A percentile compares a stretch with the other conserved stretches of the same genome.
These are phyloP conservation scores for Tenthredo mesomela DNA, from an alignment of 2,888 invertebrate species.

Conservation along the genomic window DNA sequence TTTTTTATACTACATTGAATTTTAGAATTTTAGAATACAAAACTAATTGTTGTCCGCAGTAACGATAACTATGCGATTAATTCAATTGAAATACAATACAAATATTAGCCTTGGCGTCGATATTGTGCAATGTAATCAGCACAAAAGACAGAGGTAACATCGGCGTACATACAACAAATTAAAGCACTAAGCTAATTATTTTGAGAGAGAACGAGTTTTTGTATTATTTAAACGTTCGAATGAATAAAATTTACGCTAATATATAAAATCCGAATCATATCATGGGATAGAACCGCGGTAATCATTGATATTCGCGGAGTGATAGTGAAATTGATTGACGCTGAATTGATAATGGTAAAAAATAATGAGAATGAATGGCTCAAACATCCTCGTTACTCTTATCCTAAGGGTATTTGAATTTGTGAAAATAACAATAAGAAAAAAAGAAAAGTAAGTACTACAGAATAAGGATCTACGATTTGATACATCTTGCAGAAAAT, in stretches of 20 bases:
- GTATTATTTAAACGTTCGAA: neutral
- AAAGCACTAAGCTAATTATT: neutral
- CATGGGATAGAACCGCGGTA: neutral
- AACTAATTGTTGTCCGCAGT: too few relatives aligned
- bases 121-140: constrained; percentile 19
- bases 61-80: neutral
- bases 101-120: neutral
- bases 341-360: neutral
- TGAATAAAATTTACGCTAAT: neutral
- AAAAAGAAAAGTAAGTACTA: neutral
- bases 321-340: neutral
- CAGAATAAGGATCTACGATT: neutral
- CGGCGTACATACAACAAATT: constrained; percentile 12
- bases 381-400: neutral
- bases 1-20: neutral
- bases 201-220: neutral
- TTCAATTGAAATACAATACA: too few relatives aligned
- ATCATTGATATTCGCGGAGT: neutral
- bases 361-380: neutral
- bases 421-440: neutral
- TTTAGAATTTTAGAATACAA: neutral
- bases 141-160: neutral
- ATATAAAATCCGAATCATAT: neutral
- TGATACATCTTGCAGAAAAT: constrained; percentile 5
- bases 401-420: neutral